Evolutionary conservation across 92 coral and sea anemone species (phyloP).

Genomic region (Parazoanthus atlanticus): DNA sequence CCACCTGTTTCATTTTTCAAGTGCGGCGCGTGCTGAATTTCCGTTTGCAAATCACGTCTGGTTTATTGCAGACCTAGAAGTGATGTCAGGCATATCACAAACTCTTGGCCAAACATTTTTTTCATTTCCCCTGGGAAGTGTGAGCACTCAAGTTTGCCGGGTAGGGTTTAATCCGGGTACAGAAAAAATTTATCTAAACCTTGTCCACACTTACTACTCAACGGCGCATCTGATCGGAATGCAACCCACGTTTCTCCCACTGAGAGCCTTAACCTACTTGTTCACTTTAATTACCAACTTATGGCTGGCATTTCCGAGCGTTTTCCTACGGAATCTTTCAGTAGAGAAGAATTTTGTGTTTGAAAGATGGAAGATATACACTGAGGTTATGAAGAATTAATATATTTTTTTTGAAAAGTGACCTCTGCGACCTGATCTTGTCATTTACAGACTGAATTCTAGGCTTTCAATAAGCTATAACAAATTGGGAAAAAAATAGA

Average conservation of each 20-base stretch:
- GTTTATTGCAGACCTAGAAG: not conserved
- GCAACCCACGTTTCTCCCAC: not conserved
- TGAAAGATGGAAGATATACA: too few relatives aligned
- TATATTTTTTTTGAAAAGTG: not conserved
- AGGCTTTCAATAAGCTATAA: not conserved
- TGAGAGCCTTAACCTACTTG: not conserved
- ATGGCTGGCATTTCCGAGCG: not conserved
- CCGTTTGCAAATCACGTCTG: not conserved
- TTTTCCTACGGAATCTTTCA: too few relatives aligned
- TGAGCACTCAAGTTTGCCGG: not conserved
- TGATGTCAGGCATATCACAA: slow-evolving; percentile 49
- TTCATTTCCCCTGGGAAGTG: not conserved
- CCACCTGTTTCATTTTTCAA: not conserved
- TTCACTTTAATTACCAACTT: not conserved
- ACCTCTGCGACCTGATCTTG: not conserved
- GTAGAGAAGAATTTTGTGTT: not conserved
- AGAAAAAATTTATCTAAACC: not conserved
- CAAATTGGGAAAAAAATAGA: not conserved
- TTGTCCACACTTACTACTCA: too few relatives aligned
- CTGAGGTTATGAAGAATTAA: not conserved
- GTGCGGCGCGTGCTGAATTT: not conserved
- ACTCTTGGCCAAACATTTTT: slow-evolving; percentile 17
- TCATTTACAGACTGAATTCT: not conserved
- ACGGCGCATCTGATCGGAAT: not conserved
- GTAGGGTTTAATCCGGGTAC: not conserved